phyloP scores from a whole-genome alignment of 2,113 vertebrate species.

The Catharus bicknelli region DNA sequence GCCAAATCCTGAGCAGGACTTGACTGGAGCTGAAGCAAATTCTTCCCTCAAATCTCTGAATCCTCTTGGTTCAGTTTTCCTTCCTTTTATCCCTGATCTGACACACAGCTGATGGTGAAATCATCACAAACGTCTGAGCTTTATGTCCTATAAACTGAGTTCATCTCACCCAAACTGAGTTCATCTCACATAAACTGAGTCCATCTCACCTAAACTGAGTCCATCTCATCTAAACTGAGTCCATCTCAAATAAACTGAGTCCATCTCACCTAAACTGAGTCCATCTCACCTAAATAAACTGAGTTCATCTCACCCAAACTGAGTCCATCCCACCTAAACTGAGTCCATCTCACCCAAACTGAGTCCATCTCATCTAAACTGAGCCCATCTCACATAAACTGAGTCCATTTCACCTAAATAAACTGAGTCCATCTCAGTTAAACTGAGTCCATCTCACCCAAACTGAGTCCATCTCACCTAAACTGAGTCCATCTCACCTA shows the following conservation, averaged over 20 bases:
- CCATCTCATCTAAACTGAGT: no score
- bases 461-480: neutral
- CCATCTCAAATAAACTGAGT: no score
- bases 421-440: no score
- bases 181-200: no score
- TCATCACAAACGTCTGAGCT: neutral
- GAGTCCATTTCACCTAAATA: neutral
- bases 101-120: neutral
- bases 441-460: neutral
- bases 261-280: no score
- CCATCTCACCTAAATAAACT: rapidly evolving
- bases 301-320: rapidly evolving
- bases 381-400: neutral
- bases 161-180: no score
- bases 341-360: rapidly evolving
- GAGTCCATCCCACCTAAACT: neutral
- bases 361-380: neutral
- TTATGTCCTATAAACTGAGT: neutral
- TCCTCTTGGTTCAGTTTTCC: neutral
- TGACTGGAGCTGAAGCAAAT: neutral
- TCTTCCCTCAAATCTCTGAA: neutral
- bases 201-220: no score
- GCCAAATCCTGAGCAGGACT: neutral
- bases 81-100: neutral
- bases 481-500: neutral